Base-by-base conservation (phyloP, 2,797 vertebrate species). In the Spinibarbus caldwelli region DNA sequence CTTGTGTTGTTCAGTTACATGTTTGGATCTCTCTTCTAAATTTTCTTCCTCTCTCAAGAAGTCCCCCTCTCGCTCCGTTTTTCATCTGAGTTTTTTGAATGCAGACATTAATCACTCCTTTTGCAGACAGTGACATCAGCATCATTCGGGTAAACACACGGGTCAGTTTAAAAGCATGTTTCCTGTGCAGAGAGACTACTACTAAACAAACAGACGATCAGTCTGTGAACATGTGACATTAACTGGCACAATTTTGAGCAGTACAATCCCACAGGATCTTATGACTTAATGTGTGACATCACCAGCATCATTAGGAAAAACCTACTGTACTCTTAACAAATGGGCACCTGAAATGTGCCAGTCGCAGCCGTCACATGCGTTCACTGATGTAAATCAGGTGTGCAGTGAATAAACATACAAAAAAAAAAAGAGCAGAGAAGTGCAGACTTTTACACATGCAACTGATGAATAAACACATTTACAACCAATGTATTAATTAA, bases 81-180 rank as follows among this genome's bases (percentile, higher is more conserved):
- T 62, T 64, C 47, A 34, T 52, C 82, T 41, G 59, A 82, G 34
- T 5, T 59, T n/a, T 67, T 52, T 71, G 67, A 85, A 88, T 91
- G 93, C 93, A 94, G 92, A 91, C 94, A 94, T 94, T 94, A 95
- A 95, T 94, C 93, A 94, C 90, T 89, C 87, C 73, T 91, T 87
- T 91, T 92, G 89, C 91, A 95, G 94, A 95, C 92, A 83, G 90
- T 95, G 94, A 95, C 93, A 93, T 95, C 94, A 92, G 87, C 78
- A 80, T 83, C 17, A 49, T 66, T 84, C 87, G 91, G 86, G 92
- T 92, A 95, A 94, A 93, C 92, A 93, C 87, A 89, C 81, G 3
- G 78, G 66, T 31, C 83, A 38, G 49, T 89, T 81, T 54, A 79
- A 84, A 59, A 87, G 38, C 21, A 14, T 70, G 83, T 78, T 73